These are phyloP conservation scores for Machimus rusticus DNA, from an alignment of 2,888 invertebrate genomes.

Conservation along the genomic window DNA sequence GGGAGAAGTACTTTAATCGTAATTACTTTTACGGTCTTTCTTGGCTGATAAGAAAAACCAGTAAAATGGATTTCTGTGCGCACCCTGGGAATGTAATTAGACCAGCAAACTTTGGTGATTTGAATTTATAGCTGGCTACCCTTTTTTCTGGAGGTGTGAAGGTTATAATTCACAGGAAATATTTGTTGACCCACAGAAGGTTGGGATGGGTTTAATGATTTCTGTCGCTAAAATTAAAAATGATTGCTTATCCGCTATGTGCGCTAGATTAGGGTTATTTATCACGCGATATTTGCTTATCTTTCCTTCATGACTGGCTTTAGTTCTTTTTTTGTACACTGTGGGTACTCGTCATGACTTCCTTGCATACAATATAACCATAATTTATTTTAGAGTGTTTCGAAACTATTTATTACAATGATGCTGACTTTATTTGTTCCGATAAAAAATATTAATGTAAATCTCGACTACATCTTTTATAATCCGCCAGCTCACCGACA, in stretches of 20 bases:
- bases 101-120: constrained; percentile 18
- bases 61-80: constrained; percentile 23
- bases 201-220: background rate
- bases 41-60: constrained; percentile 3
- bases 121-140: background rate
- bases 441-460: no score
- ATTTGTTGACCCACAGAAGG: background rate
- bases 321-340: background rate
- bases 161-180: background rate
- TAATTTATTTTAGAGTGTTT: background rate
- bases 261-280: background rate
- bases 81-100: constrained; percentile 18
- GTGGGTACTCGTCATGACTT: background rate
- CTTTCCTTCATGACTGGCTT: background rate
- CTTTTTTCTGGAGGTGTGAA: background rate
- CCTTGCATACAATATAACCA: background rate
- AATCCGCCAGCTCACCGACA: no score
- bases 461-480: no score
- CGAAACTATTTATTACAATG: background rate
- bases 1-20: constrained; percentile 18
- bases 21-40: constrained; percentile 4
- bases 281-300: background rate
- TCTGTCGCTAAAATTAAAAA: constrained; percentile 14
- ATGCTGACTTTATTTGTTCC: background rate
- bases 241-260: background rate